phyloP scores from a whole-genome alignment of 2,113 vertebrate species.

The Gorsachius goisagi region DNA sequence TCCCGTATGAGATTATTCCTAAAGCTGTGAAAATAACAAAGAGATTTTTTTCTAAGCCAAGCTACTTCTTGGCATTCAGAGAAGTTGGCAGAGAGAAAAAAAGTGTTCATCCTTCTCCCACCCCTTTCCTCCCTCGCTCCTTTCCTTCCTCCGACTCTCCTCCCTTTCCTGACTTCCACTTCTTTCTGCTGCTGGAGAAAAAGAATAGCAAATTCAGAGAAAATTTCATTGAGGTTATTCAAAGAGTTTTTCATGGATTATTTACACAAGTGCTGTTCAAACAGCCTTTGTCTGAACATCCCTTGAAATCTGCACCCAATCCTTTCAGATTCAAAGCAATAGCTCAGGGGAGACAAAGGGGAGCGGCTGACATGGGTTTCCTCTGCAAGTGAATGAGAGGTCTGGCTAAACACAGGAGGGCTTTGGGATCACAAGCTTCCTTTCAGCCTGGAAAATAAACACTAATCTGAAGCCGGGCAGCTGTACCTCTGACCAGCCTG shows the following conservation, averaged over 20 bases:
- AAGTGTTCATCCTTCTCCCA: conserved; percentile 11
- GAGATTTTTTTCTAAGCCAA: not conserved
- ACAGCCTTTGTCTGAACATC: conserved; percentile 49
- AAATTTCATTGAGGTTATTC: conserved; percentile 58
- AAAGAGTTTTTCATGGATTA: conserved; percentile 49
- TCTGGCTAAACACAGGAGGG: conserved; percentile 47
- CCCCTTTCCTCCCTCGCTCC: not conserved
- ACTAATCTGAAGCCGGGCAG: conserved; percentile 22
- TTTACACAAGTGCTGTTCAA: conserved; percentile 57
- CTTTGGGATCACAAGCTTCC: conserved; percentile 44
- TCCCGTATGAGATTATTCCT: conserved; percentile 40
- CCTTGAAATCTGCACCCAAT: conserved; percentile 57
- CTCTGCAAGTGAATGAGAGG: conserved; percentile 43
- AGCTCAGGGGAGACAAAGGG: conserved; percentile 41
- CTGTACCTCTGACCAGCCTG: not conserved
- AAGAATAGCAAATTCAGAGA: conserved; percentile 54
- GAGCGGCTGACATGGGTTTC: conserved; percentile 47
- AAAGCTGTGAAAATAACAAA: conserved; percentile 51
- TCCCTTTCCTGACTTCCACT: conserved; percentile 42
- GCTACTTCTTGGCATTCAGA: conserved; percentile 54
- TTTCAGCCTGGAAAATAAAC: conserved; percentile 65
- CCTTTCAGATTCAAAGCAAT: conserved; percentile 56
- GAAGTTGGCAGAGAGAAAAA: conserved; percentile 65
- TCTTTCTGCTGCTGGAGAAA: conserved; percentile 49
- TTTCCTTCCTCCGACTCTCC: not conserved